Evolutionary conservation across 1,140 invertebrate genomes (phyloP), one percentile per base, ranked within the genome.

Genomic region (Drosophila kikkawai): DNA sequence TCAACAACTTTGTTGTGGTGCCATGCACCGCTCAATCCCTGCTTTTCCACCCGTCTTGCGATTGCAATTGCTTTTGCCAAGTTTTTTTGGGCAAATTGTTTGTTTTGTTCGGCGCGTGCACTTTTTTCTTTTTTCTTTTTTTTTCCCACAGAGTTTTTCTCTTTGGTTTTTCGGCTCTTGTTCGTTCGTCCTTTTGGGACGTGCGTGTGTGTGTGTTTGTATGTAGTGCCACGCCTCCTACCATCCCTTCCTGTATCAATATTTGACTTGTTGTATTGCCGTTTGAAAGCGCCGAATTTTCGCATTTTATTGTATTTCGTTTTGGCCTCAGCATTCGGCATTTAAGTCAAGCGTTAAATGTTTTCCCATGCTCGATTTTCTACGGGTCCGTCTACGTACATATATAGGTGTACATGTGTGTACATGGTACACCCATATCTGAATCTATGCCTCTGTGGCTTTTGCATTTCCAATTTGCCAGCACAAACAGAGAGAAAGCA

Each of bases 21-120:
- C 70, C 63, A 80, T 80, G 57, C 69, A 80, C 68, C 69, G 51
- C 57, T 68, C 83, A 67, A 74, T 53, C 63, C 22, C 50, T 12
- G 8, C 1, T 4, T 37, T 17, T 39, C 48, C 19, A 45, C 36
- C 41, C 67, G 41, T 59, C 75, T 73, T 90, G 84, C 78, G 80
- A 88, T 88, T 88, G 85, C 84, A 90, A 90, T 88, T 90, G 84
- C 85, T 88, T 88, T 88, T 88, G 80, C 82, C 74, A 84, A 87
- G 84, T 88, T 87, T 84, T 87, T 79, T 86, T 78, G 68, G 64
- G 42, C 68, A 84, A 88, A 90, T 84, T 88, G 84, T 88, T 88
- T 88, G 84, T 90, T 90, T 88, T 88, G 85, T 90, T 88, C 82
- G 85, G 81, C 78, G 84, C 85, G 77, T 88, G 84, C 85, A 90